Conservation (phyloP, 2,797 vertebrate genomes). For the Xiphophorus birchmanni region DNA sequence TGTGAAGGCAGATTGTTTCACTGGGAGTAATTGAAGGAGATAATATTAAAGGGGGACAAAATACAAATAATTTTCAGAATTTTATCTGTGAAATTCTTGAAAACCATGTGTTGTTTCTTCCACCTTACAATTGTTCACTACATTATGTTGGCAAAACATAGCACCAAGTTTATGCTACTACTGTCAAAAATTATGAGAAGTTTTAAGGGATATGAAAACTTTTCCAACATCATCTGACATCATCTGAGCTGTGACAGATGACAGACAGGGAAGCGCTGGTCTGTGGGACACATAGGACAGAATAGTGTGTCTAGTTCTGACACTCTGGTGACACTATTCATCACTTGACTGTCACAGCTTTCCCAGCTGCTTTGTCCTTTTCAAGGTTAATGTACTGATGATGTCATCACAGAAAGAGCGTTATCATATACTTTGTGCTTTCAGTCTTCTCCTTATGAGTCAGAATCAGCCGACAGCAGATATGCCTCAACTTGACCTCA, state of each 20-base stretch:
- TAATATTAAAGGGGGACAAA: background rate
- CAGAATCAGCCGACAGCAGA: conserved; percentile 21
- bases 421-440: conserved; percentile 4
- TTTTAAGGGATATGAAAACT: background rate
- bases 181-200: background rate
- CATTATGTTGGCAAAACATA: background rate
- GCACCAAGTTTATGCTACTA: background rate
- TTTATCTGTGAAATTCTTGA: background rate
- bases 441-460: conserved; percentile 22
- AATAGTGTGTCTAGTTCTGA: conserved; percentile 37
- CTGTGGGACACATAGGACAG: conserved; percentile 39
- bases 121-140: background rate
- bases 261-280: conserved; percentile 37
- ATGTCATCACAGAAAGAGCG: conserved; percentile 34
- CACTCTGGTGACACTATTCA: conserved; percentile 47
- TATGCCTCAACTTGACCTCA: conserved; percentile 76
- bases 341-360: conserved; percentile 60
- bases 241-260: conserved; percentile 44
- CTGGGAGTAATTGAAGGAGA: background rate
- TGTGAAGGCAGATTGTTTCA: background rate
- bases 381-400: conserved; percentile 57
- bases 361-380: conserved; percentile 45
- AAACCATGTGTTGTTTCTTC: background rate
- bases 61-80: background rate
- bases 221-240: background rate